Evolutionary conservation across 2,888 invertebrate genomes (phyloP).

Genomic region (Anthophora plumipes): DNA sequence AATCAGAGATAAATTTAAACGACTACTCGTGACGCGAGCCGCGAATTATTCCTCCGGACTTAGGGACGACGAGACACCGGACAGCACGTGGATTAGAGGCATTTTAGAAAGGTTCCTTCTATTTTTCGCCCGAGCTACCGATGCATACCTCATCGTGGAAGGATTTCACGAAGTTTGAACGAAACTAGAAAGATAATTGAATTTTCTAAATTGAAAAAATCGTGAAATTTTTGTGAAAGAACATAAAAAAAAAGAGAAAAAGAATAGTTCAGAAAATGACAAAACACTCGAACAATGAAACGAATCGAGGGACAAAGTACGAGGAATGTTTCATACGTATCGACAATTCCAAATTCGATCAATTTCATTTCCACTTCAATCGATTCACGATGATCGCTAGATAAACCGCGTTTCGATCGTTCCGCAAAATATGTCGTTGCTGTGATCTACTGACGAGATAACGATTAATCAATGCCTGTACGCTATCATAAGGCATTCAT

Average conservation of each 20-base stretch:
- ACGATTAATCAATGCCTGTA: constrained; percentile 38
- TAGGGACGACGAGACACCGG: constrained; percentile 3
- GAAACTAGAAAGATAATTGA: no score
- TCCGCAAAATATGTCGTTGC: not conserved
- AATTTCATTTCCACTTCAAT: not conserved
- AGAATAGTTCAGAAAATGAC: not conserved
- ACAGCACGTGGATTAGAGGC: constrained; percentile 6
- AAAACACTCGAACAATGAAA: not conserved
- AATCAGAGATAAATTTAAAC: constrained; percentile 59
- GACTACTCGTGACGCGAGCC: constrained; percentile 36
- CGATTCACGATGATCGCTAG: not conserved
- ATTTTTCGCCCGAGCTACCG: constrained; percentile 9
- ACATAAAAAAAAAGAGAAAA: not conserved
- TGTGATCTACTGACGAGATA: constrained; percentile 1
- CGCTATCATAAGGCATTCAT: constrained; percentile 32
- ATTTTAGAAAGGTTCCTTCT: constrained; percentile 7
- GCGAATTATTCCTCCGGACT: constrained; percentile 36
- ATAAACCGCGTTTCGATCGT: constrained; percentile 9
- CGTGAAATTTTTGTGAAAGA: not conserved
- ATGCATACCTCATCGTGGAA: no score
- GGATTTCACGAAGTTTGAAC: no score
- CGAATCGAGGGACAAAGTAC: not conserved
- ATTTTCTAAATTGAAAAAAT: not conserved
- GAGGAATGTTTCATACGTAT: not conserved
- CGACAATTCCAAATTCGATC: not conserved